Base-by-base conservation (phyloP, 23 tunicate species). In the Corella eumyota region DNA sequence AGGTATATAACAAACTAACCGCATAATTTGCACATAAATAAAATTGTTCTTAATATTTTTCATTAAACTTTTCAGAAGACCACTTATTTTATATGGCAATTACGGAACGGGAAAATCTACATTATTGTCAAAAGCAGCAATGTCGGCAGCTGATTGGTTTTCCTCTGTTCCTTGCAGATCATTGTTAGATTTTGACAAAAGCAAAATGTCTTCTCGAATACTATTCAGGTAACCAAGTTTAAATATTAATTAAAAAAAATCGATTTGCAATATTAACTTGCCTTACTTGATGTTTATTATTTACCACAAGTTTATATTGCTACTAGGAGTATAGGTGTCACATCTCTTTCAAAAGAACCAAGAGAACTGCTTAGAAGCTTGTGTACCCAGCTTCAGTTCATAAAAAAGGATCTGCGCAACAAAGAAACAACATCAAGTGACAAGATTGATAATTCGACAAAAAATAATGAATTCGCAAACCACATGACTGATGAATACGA, bases 291-390 rank as follows among this genome's bases (percentile, higher is more conserved):
- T 13, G 17, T 54, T 54, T 54, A 13, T 54, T 54, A 25, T 25
- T 0, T 54, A 54, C 27, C 27, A 54, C 0, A 54, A 40, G 15
- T 40, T 40, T 15, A 15, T 15, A 40, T 15, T 9, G 15, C 15
- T 40, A 11, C 11, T 40, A 82, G 94, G 68, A 84, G 94, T 28
- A 51, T 75, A 45, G 94, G 94, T 1, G 71, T 75, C 7, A 84
- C 94, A 0, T 72, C 77, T 2, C 72, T 75, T 31, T 69, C 94
- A 37, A 20, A 23, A 1, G 58, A 68, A 4, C 45, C 63, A 21
- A 68, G 61, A 25, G 21, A 5, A 19, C 58, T 84, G 13, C 45
- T 84, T 19, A 15, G 25, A 32, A 48, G 72, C 44, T 30, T 84
- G 1, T 82, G 92, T 50, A n/a, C 36, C 30, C 92, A 82, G 46